These are phyloP conservation scores for Eptatretus atami DNA, from an alignment of 2,797 vertebrate genomes.

Conservation along the genomic window DNA sequence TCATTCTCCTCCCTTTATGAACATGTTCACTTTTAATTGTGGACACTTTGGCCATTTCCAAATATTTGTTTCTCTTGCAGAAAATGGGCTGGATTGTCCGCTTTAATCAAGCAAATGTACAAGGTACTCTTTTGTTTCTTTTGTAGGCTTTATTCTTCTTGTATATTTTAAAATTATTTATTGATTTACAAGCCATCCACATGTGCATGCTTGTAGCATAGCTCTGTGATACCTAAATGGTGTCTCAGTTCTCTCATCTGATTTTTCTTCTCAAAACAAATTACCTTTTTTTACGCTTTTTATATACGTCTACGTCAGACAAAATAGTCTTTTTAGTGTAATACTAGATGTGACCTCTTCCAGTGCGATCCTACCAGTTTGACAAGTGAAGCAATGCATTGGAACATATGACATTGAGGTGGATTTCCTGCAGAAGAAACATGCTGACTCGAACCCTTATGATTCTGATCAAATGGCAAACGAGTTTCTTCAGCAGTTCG, in stretches of 20 bases:
- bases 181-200: too few species aligned
- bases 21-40: slow-evolving; percentile 11
- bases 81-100: slow-evolving; percentile 72
- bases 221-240: too few species aligned
- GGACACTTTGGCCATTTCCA: slow-evolving; percentile 10
- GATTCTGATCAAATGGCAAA: slow-evolving; percentile 63
- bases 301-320: too few species aligned
- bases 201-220: too few species aligned
- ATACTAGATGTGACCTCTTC: background rate
- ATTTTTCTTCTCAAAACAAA: too few species aligned
- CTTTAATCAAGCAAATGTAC: slow-evolving; percentile 64
- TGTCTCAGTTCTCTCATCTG: too few species aligned
- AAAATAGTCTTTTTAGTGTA: accelerated
- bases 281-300: too few species aligned
- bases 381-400: slow-evolving; percentile 49
- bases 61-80: slow-evolving; percentile 16
- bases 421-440: slow-evolving; percentile 86
- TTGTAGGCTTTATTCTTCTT: too few species aligned
- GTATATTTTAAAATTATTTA: too few species aligned
- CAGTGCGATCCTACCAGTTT: slow-evolving; percentile 43
- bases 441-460: slow-evolving; percentile 44
- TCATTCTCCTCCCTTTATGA: slow-evolving; percentile 19
- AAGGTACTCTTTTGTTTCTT: slow-evolving; percentile 22
- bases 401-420: slow-evolving; percentile 59
- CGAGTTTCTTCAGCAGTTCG: slow-evolving; percentile 60